Percentiles rank a stretch among this genome's conserved stretches.
Conservation (phyloP, 2,797 vertebrate species). For the Anguilla obscura region DNA sequence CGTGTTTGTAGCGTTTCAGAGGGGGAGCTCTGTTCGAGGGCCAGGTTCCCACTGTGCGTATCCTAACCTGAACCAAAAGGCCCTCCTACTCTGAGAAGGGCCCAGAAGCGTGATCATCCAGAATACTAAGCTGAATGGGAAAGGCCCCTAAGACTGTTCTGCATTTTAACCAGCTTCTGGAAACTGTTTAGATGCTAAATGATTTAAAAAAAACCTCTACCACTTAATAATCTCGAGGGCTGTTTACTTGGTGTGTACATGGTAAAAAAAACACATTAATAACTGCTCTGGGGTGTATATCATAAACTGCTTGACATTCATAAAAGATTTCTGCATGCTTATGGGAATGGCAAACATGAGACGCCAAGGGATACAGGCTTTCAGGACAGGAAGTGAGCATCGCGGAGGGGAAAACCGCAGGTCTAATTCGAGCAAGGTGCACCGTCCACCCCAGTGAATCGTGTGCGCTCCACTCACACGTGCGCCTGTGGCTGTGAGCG, state of each 20-base stretch:
- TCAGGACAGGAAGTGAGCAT: not conserved
- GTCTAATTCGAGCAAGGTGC: not conserved
- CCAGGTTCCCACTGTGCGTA: not conserved
- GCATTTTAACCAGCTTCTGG: not conserved
- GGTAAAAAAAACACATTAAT: not conserved
- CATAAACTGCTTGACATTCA: not conserved
- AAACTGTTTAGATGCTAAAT: not conserved
- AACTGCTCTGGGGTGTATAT: not conserved
- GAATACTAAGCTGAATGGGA: not conserved
- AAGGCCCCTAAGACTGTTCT: not conserved
- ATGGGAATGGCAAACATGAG: not conserved
- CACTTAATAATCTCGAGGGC: not conserved
- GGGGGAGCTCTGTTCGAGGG: not conserved
- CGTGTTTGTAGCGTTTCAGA: not conserved
- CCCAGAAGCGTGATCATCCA: not conserved
- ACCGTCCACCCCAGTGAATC: not conserved
- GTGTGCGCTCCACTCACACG: slow-evolving; percentile 61
- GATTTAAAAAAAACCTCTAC: not conserved
- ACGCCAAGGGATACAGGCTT: not conserved
- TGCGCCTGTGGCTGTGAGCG: slow-evolving; percentile 60
- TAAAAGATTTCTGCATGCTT: not conserved
- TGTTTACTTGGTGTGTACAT: not conserved
- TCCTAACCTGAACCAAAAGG: not conserved
- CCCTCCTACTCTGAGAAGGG: not conserved
- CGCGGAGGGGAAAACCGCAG: not conserved